Base-by-base conservation (phyloP, 2,888 invertebrate species). In the Sepiola atlantica region DNA sequence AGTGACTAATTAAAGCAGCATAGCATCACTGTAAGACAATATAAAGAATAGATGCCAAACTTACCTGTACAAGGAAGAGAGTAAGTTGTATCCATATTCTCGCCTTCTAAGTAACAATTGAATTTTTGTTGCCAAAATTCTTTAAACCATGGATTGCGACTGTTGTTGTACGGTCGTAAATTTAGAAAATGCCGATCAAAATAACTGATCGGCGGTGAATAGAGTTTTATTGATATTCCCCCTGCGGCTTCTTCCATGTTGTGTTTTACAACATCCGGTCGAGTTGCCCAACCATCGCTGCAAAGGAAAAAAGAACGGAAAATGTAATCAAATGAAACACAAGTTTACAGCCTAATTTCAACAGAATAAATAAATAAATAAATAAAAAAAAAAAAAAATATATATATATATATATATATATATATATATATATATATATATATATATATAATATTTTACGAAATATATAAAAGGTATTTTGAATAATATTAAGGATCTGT, bases 91-190 rank as follows among this genome's bases (percentile, higher is more conserved):
- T 95, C 95, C 55, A 94, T 94, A 28, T 95, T 94, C 55, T 92
- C 92, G 92, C 77, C 95, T 92, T 93, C 93, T 6, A 97, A 95
- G 77, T 95, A 95, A 97, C 98, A 98, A 96, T 98, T 97, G 97
- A 98, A 98, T 96, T 98, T 98, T 95, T 98, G 97, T 97, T 98
- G 98, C 98, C 98, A 98, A 97, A 98, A 98, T 97, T 98, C 98
- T 45, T 98, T 97, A 97, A 98, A 98, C 98, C 98, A 98, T 0
- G 98, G 98, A 97, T 98, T 98, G 94, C 98, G 97, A 18, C 97
- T 96, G 97, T 98, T 98, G 96, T 97, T 98, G 95, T 97, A 97
- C 95, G 98, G 98, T 94, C 95, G 95, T 94, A 98, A 97, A 0
- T 98, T 97, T 96, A 98, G 98, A 97, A 98, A 98, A 97, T 98